Evolutionary conservation across 2,888 invertebrate genomes (phyloP).

Genomic region (Mesorhabditis spiculigera): DNA sequence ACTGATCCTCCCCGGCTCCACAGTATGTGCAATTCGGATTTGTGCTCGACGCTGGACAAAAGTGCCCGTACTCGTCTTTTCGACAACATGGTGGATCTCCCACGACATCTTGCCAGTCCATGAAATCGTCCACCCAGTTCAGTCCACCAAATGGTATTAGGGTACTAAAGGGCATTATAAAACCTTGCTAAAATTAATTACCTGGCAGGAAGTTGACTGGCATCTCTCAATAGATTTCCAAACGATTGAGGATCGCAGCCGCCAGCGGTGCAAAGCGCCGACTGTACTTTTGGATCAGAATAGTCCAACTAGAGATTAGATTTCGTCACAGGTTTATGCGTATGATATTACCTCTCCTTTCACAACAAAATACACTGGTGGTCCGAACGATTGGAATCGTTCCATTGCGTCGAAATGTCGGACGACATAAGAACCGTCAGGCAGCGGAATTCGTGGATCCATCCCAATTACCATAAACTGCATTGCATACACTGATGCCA

Average conservation of each 20-base stretch:
- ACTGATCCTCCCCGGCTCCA: slow-evolving; percentile 46
- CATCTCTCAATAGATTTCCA: slow-evolving; percentile 59
- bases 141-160: slow-evolving; percentile 49
- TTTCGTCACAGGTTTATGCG: background rate
- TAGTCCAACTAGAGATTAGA: slow-evolving; percentile 67
- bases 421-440: slow-evolving; percentile 87
- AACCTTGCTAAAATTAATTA: background rate
- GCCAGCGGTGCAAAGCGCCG: slow-evolving; percentile 66
- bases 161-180: background rate
- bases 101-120: slow-evolving; percentile 75
- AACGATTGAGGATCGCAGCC: slow-evolving; percentile 61
- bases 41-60: background rate
- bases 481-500: slow-evolving; percentile 55
- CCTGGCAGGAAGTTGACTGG: slow-evolving; percentile 41
- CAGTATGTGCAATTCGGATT: slow-evolving; percentile 13
- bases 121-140: slow-evolving; percentile 94
- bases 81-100: slow-evolving; percentile 24
- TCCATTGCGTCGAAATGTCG: slow-evolving; percentile 83
- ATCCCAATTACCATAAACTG: slow-evolving; percentile 72
- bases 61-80: background rate
- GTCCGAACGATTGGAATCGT: slow-evolving; percentile 81
- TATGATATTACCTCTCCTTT: slow-evolving; percentile 61
- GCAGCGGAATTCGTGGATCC: slow-evolving; percentile 94
- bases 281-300: slow-evolving; percentile 69
- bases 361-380: slow-evolving; percentile 88